Conservation (phyloP, 1,140 invertebrate species). For the Drosophila lini region DNA sequence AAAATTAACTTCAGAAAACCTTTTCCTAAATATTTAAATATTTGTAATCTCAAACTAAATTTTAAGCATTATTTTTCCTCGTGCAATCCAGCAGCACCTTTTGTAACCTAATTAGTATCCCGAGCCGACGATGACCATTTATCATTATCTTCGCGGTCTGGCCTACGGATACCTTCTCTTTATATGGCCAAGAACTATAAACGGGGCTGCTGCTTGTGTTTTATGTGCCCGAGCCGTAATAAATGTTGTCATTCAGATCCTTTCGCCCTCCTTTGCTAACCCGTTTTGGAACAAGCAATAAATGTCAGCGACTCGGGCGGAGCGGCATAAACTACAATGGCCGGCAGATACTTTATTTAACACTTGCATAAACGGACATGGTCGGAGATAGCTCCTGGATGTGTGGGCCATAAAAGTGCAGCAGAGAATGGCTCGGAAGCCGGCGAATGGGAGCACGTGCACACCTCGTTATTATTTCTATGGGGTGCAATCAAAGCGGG, state of each 20-base stretch:
- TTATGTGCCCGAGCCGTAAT: conserved; percentile 47
- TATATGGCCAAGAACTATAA: conserved; percentile 22
- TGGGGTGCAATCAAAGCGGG: conserved; percentile 41
- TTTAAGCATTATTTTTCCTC: neutral
- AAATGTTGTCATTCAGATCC: conserved; percentile 44
- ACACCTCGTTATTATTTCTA: conserved; percentile 52
- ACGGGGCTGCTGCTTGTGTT: conserved; percentile 12
- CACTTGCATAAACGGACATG: conserved; percentile 57
- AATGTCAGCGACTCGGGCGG: conserved; percentile 53
- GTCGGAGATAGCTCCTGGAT: conserved; percentile 12
- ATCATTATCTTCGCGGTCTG: conserved; percentile 23
- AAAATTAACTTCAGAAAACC: no score
- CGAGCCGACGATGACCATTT: neutral
- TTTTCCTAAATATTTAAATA: neutral
- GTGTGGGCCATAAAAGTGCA: conserved; percentile 33
- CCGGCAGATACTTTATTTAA: conserved; percentile 68
- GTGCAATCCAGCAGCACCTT: neutral
- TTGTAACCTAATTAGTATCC: conserved; percentile 26
- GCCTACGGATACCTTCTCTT: neutral
- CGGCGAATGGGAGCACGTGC: conserved; percentile 32
- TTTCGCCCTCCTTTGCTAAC: conserved; percentile 23
- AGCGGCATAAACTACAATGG: conserved; percentile 57
- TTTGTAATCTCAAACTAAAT: neutral
- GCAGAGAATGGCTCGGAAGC: conserved; percentile 18
- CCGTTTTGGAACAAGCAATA: conserved; percentile 66